Conservation (phyloP, 2,113 vertebrate genomes). For the Ictalurus furcatus region DNA sequence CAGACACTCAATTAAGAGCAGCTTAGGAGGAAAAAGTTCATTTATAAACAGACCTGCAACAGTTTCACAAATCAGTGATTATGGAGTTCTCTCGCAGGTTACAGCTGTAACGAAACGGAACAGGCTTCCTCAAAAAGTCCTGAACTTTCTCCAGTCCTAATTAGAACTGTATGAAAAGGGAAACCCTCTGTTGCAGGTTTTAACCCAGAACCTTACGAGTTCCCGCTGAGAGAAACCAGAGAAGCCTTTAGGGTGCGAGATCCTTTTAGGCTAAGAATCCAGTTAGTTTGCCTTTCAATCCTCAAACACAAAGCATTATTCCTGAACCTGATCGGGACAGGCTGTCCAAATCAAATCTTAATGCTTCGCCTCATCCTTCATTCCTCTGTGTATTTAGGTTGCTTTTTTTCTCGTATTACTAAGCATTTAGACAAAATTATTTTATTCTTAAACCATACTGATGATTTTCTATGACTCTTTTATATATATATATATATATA, state of each 20-base stretch:
- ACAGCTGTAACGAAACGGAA: not conserved
- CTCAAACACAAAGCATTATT: not conserved
- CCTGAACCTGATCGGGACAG: not conserved
- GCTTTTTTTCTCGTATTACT: not conserved
- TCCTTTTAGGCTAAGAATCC: not conserved
- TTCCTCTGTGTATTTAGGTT: not conserved
- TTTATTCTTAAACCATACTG: not conserved
- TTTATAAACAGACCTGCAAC: conserved; percentile 1
- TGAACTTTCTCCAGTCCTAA: no score
- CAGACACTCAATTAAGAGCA: not conserved
- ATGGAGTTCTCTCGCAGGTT: not conserved
- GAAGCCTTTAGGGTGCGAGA: not conserved
- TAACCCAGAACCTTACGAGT: not conserved
- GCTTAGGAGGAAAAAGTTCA: not conserved
- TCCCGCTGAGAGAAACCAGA: not conserved
- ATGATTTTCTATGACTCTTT: not conserved
- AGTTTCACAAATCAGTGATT: not conserved
- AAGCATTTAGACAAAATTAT: not conserved
- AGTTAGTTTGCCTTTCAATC: not conserved
- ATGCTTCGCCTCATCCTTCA: not conserved
- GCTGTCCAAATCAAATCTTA: not conserved
- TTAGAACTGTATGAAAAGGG: not conserved
- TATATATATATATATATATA: no score
- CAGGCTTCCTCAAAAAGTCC: not conserved
- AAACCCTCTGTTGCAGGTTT: not conserved